Evolutionary conservation across 2,113 vertebrate genomes (phyloP).

Genomic region (Oreocharis arfaki): DNA sequence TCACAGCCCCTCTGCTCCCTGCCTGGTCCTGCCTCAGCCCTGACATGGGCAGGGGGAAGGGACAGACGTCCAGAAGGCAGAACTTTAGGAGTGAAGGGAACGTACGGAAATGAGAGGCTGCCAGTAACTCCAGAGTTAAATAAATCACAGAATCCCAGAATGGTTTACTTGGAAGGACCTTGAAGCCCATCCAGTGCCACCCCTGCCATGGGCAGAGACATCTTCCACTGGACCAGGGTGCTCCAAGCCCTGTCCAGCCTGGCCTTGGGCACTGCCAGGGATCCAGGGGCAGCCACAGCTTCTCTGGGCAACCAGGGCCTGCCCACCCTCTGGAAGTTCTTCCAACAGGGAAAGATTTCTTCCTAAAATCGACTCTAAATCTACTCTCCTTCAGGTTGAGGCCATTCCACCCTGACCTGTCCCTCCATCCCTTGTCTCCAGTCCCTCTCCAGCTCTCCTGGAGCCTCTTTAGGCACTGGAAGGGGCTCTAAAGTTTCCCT

Average conservation of each 20-base stretch:
- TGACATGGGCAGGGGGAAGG: rapidly evolving
- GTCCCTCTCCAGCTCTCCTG: not conserved
- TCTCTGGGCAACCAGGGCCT: not conserved
- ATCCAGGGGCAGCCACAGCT: not conserved
- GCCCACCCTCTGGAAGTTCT: not conserved
- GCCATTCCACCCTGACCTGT: not conserved
- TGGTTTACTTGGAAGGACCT: not conserved
- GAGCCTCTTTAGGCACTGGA: not conserved
- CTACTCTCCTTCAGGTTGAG: not conserved
- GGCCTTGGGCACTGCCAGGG: not conserved
- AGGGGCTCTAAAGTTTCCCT: not conserved
- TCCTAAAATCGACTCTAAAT: not conserved
- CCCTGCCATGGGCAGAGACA: not conserved
- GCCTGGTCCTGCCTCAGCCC: not conserved
- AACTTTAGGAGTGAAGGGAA: not conserved
- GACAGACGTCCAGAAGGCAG: not conserved
- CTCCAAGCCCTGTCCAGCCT: not conserved
- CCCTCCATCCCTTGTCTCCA: not conserved
- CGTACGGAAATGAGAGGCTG: rapidly evolving
- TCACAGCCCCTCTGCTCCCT: not conserved
- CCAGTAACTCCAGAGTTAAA: not conserved
- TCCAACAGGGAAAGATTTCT: not conserved
- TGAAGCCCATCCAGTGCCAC: not conserved
- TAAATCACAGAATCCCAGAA: not conserved
- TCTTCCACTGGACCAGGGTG: rapidly evolving